Percentiles rank a stretch among this genome's conserved stretches.
phyloP scores from a whole-genome alignment of 1,140 invertebrate genomes.

The Drosophila saltans region DNA sequence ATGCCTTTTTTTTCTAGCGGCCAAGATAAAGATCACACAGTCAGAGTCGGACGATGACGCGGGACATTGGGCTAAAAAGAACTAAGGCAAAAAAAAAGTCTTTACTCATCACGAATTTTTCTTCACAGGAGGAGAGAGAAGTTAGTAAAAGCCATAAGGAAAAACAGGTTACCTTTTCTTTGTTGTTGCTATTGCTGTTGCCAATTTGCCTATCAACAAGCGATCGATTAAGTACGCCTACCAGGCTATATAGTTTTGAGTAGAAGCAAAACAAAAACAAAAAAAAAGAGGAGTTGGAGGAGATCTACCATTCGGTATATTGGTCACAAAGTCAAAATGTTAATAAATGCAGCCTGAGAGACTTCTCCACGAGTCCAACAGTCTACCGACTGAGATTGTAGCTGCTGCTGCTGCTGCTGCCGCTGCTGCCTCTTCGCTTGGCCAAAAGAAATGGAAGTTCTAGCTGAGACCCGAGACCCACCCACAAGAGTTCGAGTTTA shows the following conservation, averaged over 20 bases:
- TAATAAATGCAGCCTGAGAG: constrained; percentile 73
- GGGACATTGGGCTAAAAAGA: constrained; percentile 55
- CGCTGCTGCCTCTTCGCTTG: constrained; percentile 19
- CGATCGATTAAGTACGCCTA: constrained; percentile 82
- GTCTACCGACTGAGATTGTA: constrained; percentile 3
- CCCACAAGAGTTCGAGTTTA: constrained; percentile 58
- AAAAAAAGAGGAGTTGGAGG: neutral
- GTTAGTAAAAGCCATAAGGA: constrained; percentile 33
- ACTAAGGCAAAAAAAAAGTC: constrained; percentile 64
- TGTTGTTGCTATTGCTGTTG: constrained; percentile 61
- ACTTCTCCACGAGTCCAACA: constrained; percentile 1
- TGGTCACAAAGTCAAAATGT: constrained; percentile 82
- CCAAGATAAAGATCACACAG: constrained; percentile 76
- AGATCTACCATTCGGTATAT: constrained; percentile 55
- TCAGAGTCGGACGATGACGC: constrained; percentile 38
- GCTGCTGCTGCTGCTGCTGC: constrained; percentile 15
- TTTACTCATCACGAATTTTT: constrained; percentile 77
- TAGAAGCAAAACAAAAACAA: constrained; percentile 19
- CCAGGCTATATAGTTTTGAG: constrained; percentile 47
- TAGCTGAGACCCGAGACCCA: constrained; percentile 51
- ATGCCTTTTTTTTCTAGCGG: constrained; percentile 48
- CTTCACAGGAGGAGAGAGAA: constrained; percentile 35
- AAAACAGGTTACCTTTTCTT: constrained; percentile 65
- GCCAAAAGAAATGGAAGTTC: constrained; percentile 23
- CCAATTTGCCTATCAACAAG: constrained; percentile 83